These are phyloP conservation scores for Dipus sagitta DNA, from an alignment of 2,797 vertebrate genomes.

Conservation along the genomic window DNA sequence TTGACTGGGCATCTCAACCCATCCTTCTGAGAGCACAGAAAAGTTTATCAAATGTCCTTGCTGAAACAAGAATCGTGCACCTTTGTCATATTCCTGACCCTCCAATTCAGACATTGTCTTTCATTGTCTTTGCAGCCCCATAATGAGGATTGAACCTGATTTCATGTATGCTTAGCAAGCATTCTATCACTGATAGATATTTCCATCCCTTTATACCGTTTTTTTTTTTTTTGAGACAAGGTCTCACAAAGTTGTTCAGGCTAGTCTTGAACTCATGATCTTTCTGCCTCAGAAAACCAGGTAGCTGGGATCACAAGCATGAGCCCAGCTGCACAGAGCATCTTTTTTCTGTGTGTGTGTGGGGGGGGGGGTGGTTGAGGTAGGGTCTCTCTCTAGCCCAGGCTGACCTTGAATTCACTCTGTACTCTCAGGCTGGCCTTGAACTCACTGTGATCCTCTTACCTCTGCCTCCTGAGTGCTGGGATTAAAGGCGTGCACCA, in stretches of 20 bases:
- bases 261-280: neutral
- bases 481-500: too few species aligned
- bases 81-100: neutral
- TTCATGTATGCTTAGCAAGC: neutral
- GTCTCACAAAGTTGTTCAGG: neutral
- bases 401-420: too few species aligned
- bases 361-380: too few species aligned
- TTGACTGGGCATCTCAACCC: neutral
- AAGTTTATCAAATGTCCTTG: neutral
- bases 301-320: neutral
- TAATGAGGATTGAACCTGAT: neutral
- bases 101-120: neutral
- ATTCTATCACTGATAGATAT: neutral
- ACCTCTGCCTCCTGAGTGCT: too few species aligned
- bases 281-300: neutral
- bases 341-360: neutral
- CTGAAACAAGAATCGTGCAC: neutral
- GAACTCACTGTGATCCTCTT: too few species aligned
- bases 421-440: too few species aligned
- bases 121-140: neutral
- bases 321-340: neutral
- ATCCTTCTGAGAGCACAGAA: neutral
- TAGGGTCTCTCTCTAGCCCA: too few species aligned
- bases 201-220: neutral
- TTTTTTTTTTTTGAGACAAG: neutral